phyloP scores from a whole-genome alignment of 1,140 invertebrate species.

The Aphidius ervi region DNA sequence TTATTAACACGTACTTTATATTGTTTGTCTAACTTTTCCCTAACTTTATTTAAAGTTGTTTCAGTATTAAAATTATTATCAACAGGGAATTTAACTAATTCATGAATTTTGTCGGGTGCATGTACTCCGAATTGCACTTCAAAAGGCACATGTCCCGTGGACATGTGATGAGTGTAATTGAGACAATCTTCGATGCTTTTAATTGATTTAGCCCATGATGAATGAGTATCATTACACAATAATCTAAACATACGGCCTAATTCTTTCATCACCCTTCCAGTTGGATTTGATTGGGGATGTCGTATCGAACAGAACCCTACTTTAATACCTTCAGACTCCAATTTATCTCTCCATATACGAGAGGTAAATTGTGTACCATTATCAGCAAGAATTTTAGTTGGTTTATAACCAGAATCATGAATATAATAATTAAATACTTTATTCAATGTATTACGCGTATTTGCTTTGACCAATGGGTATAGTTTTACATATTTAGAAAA shows the following conservation, averaged over 20 bases:
- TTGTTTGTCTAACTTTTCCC: not conserved
- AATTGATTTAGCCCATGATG: conserved; percentile 20
- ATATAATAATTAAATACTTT: conserved; percentile 20
- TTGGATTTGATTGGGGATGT: conserved; percentile 21
- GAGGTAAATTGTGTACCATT: conserved; percentile 24
- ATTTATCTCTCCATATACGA: conserved; percentile 4
- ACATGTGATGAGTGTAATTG: conserved; percentile 21
- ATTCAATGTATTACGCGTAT: conserved; percentile 10
- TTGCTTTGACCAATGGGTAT: conserved; percentile 21
- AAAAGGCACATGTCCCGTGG: conserved; percentile 21
- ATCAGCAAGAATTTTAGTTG: conserved; percentile 17
- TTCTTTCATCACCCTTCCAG: conserved; percentile 22
- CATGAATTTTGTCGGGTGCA: conserved; percentile 1
- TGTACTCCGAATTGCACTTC: conserved; percentile 25
- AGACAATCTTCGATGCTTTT: conserved; percentile 12
- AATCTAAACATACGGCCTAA: conserved; percentile 21
- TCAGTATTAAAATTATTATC: too few species aligned
- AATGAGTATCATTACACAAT: conserved; percentile 19
- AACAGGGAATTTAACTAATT: not conserved
- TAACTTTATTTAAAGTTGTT: not conserved
- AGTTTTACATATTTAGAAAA: conserved; percentile 25
- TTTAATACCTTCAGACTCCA: conserved; percentile 14
- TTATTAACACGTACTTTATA: conserved; percentile 1
- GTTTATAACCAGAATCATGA: conserved; percentile 12
- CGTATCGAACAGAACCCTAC: conserved; percentile 14